A percentile compares a stretch with the other conserved stretches of the same genome.
Evolutionary conservation across 92 coral and sea anemone species (phyloP).

Genomic region (Hydrozoanthus gracilis): DNA sequence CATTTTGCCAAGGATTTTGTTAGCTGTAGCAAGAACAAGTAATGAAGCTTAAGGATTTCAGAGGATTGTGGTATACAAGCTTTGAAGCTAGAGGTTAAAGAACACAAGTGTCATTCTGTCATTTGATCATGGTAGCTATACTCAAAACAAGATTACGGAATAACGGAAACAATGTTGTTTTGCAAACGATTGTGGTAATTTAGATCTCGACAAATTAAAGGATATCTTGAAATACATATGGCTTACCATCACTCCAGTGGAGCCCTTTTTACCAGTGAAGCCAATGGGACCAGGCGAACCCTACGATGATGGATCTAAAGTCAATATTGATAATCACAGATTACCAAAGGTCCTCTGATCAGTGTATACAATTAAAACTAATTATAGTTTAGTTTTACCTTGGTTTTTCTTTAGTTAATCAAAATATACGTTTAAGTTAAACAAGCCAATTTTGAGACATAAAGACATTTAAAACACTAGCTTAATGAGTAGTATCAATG

Average conservation of each 20-base stretch:
- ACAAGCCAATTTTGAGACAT: too few species aligned
- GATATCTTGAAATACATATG: too few species aligned
- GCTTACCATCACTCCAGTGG: constrained; percentile 80
- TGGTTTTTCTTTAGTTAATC: too few species aligned
- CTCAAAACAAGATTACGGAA: background rate
- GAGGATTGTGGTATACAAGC: too few species aligned
- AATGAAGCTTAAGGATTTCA: too few species aligned
- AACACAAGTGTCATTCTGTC: too few species aligned
- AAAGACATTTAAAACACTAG: too few species aligned
- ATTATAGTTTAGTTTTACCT: background rate
- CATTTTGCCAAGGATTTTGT: too few species aligned
- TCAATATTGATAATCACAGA: constrained; percentile 87
- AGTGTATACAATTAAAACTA: constrained; percentile 31
- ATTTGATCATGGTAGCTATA: background rate
- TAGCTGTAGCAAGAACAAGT: too few species aligned
- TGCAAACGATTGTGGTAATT: background rate
- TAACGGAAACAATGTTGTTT: background rate
- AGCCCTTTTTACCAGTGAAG: constrained; percentile 80
- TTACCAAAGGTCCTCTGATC: constrained; percentile 76
- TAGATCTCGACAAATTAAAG: too few species aligned
- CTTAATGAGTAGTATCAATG: too few species aligned
- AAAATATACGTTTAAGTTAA: background rate
- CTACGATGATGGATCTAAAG: constrained; percentile 96
- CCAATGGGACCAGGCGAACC: constrained; percentile 94
- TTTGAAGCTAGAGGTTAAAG: too few species aligned